Percentiles rank a stretch among this genome's conserved stretches.
Conservation (phyloP, 2,113 vertebrate species). For the Ciconia boyciana region DNA sequence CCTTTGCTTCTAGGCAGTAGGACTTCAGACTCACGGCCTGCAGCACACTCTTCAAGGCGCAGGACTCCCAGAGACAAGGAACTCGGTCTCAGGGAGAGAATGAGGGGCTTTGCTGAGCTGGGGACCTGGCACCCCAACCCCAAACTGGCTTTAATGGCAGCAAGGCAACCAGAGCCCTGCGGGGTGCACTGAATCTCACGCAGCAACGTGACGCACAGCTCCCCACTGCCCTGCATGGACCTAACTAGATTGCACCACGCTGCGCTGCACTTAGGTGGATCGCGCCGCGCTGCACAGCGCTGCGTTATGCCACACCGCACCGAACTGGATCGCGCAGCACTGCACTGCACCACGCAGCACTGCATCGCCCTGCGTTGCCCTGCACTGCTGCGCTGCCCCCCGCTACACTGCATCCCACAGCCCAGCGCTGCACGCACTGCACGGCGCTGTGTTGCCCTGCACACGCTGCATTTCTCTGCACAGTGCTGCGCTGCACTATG, state of each 20-base stretch:
- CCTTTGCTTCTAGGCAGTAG: background rate
- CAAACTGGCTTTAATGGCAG: accelerated
- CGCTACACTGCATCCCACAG: background rate
- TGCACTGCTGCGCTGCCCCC: background rate
- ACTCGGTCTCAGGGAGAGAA: accelerated
- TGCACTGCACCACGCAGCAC: background rate
- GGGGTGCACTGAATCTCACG: background rate
- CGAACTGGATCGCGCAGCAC: accelerated
- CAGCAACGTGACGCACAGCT: too few species aligned
- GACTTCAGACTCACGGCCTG: background rate
- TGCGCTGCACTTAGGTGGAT: background rate
- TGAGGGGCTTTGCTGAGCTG: background rate
- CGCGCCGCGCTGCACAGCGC: accelerated
- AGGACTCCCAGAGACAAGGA: background rate
- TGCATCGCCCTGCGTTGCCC: background rate
- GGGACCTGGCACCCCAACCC: background rate
- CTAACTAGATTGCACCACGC: background rate
- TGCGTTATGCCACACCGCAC: background rate
- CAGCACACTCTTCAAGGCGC: background rate
- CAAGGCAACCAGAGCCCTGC: background rate
- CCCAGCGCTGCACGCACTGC: background rate
- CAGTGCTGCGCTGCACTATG: too few species aligned
- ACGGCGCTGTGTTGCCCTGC: background rate
- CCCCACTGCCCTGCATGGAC: background rate
- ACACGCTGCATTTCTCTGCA: background rate